Evolutionary conservation across 2,888 invertebrate species (phyloP).

Genomic region (Hyposoter didymator): DNA sequence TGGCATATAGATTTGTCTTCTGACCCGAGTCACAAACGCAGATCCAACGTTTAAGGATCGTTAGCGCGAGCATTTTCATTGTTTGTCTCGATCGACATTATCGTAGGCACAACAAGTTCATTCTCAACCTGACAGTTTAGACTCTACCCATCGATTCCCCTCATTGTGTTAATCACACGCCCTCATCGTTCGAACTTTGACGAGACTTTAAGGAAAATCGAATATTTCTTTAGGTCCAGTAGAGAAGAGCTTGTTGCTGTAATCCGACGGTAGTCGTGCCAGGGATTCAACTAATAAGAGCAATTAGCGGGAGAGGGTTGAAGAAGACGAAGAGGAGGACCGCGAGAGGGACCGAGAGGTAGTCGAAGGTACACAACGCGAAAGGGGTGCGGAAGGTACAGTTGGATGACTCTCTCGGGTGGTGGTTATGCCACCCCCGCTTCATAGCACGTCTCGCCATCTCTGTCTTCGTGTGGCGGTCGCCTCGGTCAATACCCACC

Average conservation of each 20-base stretch:
- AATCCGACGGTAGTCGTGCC: conserved; percentile 68
- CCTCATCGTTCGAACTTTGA: conserved; percentile 23
- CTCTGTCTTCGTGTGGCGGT: conserved; percentile 75
- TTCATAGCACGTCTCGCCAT: conserved; percentile 78
- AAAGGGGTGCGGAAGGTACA: conserved; percentile 54
- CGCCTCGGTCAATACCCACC: conserved; percentile 85
- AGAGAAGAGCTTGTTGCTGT: conserved; percentile 59
- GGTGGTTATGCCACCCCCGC: conserved; percentile 80
- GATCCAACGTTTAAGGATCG: background rate
- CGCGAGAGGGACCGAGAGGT: conserved; percentile 31
- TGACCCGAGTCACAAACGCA: background rate
- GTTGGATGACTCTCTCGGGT: conserved; percentile 71
- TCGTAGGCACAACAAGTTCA: background rate
- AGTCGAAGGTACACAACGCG: conserved; percentile 48
- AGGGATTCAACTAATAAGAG: conserved; percentile 81
- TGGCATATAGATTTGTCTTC: background rate
- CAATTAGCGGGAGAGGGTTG: conserved; percentile 79
- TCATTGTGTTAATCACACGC: conserved; percentile 3
- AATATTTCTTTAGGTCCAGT: conserved; percentile 39
- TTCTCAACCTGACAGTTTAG: background rate
- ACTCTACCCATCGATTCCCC: background rate
- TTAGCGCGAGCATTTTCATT: background rate
- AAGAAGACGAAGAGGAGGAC: conserved; percentile 20
- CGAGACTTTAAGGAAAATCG: conserved; percentile 41
- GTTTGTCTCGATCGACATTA: background rate